Base-by-base conservation (phyloP, 2,888 invertebrate genomes). In the Bombylius discolor region DNA sequence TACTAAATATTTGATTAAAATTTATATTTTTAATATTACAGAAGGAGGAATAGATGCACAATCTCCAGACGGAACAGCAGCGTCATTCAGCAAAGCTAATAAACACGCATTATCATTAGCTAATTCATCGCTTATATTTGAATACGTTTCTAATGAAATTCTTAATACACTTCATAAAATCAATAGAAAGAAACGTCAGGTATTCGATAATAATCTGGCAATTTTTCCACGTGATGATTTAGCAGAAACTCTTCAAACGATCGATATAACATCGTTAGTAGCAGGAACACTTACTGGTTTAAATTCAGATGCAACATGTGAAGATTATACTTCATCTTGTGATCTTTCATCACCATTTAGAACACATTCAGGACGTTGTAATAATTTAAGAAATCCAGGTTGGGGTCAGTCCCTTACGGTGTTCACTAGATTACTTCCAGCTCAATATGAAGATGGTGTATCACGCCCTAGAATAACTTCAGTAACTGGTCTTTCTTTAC, bases 51-150 rank as follows among this genome's bases (percentile, higher is more conserved):
- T 88, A 0, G 91, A 91, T 68, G 89, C 92, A 0, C 88, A 87
- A 65, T 90, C 91, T 0, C 85, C 92, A 0, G 82, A 85, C 13
- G 92, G 93, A 5, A 89, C 86, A 0, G 91, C 91, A 1, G 92
- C 91, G 1, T 90, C 91, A 0, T 92, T 93, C 74, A 90, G 89
- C 56, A 91, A 92, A 67, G 91, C 93, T 33, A 93, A 89, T 70
- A 81, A 82, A 68, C 86, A 88, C 65, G 90, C 94, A 1, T 71
- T 93, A 9, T 79, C 85, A 58, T 73, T 92, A 34, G 90, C 92
- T 11, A 94, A 94, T 66, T 85, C 88, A 0, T 94, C 93, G 0
- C 78, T 92, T 11, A 81, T 92, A 65, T 83, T 88, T 57, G 93
- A 94, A 70, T 83, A 89, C 60, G 88, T 91, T 0, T 91, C 93